These are phyloP conservation scores for Scalopus aquaticus DNA, from an alignment of 2,113 vertebrate species.

Conservation along the genomic window DNA sequence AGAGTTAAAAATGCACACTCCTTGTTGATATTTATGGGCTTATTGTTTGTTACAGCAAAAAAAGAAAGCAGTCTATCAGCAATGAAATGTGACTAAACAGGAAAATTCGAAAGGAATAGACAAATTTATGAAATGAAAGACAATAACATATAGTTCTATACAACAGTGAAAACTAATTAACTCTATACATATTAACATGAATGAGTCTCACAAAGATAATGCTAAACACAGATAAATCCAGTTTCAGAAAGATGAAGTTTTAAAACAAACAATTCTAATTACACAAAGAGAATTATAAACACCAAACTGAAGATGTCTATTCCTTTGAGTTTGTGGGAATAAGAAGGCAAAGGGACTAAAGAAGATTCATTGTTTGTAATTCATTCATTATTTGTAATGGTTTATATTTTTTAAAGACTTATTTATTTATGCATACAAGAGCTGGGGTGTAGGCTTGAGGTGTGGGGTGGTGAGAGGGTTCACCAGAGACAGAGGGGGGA, in stretches of 20 bases:
- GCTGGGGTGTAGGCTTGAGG: too few relatives aligned
- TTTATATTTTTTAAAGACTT: too few relatives aligned
- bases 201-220: neutral
- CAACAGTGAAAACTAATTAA: neutral
- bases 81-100: neutral
- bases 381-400: neutral
- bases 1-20: neutral
- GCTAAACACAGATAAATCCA: neutral
- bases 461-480: too few relatives aligned
- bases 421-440: too few relatives aligned
- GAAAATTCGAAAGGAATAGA: neutral
- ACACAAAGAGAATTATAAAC: neutral
- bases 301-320: neutral
- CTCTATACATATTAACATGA: neutral
- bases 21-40: neutral
- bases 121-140: neutral
- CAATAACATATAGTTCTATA: neutral
- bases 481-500: too few relatives aligned
- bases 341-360: neutral
- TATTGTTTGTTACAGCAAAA: neutral
- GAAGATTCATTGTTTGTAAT: neutral
- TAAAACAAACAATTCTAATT: neutral
- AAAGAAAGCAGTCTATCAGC: neutral
- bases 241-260: constrained; percentile 1
- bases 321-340: neutral